Base-by-base conservation (phyloP, 1,140 invertebrate genomes). In the Drosophila mayri region DNA sequence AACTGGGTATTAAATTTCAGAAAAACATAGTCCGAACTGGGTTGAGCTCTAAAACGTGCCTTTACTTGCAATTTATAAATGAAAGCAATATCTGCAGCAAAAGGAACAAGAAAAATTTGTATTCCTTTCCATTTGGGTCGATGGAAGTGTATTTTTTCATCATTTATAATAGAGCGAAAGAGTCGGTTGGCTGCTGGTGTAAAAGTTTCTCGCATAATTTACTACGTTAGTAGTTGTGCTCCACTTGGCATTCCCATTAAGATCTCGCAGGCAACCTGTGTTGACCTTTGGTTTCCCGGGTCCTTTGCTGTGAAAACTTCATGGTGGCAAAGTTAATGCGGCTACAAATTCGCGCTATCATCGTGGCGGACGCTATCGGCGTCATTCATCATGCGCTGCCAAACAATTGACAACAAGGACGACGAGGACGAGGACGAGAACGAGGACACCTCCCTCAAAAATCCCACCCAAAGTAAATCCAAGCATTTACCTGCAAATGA, bases 341-440 rank as follows among this genome's bases (percentile, higher is more conserved):
- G 71, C 81, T 72, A 85, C 82, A 85, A 84, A 88, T 83, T 80
- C 71, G 58, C 76, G 76, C 80, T 84, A 80, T 87, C 84, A 77
- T 52, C 67, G 37, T 73, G 67, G 41, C 38, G 30, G 40, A 49
- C 66, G 84, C 73, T 88, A 90, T 88, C 84, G 85, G 70, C 81
- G 64, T 85, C 85, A 90, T 88, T 90, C 85, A 88, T 88, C 85
- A 88, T 90, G 70, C 76, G 70, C 85, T 80, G 85, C 72, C 84
- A 80, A 90, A 90, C 80, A 90, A 87, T 87, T 90, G 85, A 84
- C 84, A 90, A 63, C 72, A 79, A 80, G 79, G 66, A 68, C 58
- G 44, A 65, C 0, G n/a, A 20, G 12, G 32, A 43, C 0, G 30
- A 9, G 9, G 58, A n/a, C n/a, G n/a, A n/a, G n/a, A n/a, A n/a